A percentile compares a stretch with the other conserved stretches of the same genome.
phyloP scores from a whole-genome alignment of 2,888 invertebrate species.

The Trichacis sp. region DNA sequence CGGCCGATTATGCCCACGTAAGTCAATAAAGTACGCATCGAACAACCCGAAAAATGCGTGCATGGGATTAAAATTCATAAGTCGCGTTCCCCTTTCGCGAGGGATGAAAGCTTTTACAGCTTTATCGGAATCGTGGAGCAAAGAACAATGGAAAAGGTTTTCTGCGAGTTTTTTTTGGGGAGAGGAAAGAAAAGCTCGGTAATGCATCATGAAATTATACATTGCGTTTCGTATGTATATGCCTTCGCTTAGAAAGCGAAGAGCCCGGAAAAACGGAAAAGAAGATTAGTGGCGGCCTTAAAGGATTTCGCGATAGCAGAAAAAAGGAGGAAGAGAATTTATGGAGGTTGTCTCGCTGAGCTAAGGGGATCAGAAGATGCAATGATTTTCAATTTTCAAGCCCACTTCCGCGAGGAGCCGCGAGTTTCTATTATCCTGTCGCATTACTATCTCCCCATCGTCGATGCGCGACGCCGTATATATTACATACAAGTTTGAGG shows the following conservation, averaged over 20 bases:
- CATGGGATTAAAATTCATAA: too few relatives aligned
- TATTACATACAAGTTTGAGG: constrained; percentile 37
- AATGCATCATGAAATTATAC: constrained; percentile 43
- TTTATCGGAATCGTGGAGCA: too few relatives aligned
- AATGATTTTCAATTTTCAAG: constrained; percentile 66
- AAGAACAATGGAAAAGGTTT: too few relatives aligned
- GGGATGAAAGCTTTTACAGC: too few relatives aligned
- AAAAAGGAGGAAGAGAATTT: constrained; percentile 53
- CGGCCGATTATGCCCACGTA: constrained; percentile 35
- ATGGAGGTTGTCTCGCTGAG: constrained; percentile 59
- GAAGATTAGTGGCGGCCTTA: constrained; percentile 55
- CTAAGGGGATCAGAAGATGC: constrained; percentile 63
- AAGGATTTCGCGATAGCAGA: constrained; percentile 49
- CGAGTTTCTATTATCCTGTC: constrained; percentile 49
- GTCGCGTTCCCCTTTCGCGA: too few relatives aligned
- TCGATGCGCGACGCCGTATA: constrained; percentile 37
- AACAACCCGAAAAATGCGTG: constrained; percentile 12
- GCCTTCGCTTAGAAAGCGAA: constrained; percentile 32
- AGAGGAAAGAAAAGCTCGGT: constrained; percentile 17
- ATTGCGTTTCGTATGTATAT: constrained; percentile 23
- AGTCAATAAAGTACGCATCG: constrained; percentile 37
- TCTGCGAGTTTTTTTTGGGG: too few relatives aligned
- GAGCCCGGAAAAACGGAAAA: constrained; percentile 43
- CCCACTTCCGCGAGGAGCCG: constrained; percentile 56
- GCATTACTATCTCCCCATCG: constrained; percentile 43